These are phyloP conservation scores for Drosophila pseudotakahashii DNA, from an alignment of 2,888 invertebrate genomes.

Conservation along the genomic window DNA sequence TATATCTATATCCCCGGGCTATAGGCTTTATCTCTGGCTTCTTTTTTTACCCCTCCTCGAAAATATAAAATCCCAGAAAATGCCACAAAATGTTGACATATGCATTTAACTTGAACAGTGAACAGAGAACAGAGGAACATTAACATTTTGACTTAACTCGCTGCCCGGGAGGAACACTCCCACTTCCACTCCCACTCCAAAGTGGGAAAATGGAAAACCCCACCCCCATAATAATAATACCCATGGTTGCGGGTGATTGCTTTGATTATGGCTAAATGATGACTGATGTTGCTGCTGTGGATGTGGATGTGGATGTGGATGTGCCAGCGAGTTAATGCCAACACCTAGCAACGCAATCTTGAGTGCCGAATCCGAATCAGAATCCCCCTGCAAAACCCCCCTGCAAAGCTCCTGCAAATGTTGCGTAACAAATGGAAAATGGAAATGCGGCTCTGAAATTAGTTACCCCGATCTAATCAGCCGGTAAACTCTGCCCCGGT, in stretches of 20 bases:
- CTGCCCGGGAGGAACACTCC: too few species aligned
- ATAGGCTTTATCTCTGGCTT: slow-evolving; percentile 5
- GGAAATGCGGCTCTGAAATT: slow-evolving; percentile 48
- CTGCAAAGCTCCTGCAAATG: slow-evolving; percentile 4
- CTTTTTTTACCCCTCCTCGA: too few species aligned
- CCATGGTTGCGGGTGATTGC: slow-evolving; percentile 42
- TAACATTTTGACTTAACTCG: slow-evolving; percentile 35
- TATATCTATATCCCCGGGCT: not conserved
- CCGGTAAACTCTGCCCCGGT: slow-evolving; percentile 47
- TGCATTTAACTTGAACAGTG: slow-evolving; percentile 33
- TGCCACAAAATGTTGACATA: slow-evolving; percentile 57
- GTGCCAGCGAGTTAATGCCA: slow-evolving; percentile 54
- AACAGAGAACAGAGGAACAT: slow-evolving; percentile 13
- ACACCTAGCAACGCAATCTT: slow-evolving; percentile 62
- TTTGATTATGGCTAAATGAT: slow-evolving; percentile 46
- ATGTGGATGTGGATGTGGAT: too few species aligned
- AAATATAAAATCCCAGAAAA: slow-evolving; percentile 28
- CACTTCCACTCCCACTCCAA: too few species aligned
- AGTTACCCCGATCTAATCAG: slow-evolving; percentile 76
- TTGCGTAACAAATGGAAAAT: slow-evolving; percentile 38
- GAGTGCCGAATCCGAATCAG: slow-evolving; percentile 20
- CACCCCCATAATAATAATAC: not conserved
- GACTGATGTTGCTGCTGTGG: slow-evolving; percentile 16
- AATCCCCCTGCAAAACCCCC: not conserved
- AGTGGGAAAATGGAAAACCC: too few species aligned